Conservation (phyloP, 2,888 invertebrate genomes). For the Catocala fraxini region DNA sequence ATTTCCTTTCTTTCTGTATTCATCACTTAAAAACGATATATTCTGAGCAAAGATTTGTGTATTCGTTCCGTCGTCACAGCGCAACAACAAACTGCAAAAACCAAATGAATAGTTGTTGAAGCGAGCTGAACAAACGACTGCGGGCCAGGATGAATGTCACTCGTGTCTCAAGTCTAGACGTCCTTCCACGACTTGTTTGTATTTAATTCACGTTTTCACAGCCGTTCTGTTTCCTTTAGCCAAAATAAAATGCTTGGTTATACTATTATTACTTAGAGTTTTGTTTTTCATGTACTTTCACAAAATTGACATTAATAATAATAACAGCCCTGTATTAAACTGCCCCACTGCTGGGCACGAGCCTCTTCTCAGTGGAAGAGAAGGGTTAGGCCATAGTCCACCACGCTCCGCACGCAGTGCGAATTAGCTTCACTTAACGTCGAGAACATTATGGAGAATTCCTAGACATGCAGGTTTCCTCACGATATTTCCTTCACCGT, state of each 20-base stretch:
- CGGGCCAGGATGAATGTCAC: constrained; percentile 34
- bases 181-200: constrained; percentile 29
- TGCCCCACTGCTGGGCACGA: too few species aligned
- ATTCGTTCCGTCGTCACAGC: constrained; percentile 41
- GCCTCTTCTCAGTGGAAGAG: too few species aligned
- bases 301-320: too few species aligned
- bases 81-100: constrained; percentile 44
- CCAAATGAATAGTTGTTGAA: constrained; percentile 46
- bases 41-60: constrained; percentile 49
- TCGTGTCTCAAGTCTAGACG: constrained; percentile 20
- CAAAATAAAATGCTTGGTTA: neutral
- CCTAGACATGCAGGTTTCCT: too few species aligned
- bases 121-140: constrained; percentile 26
- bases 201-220: constrained; percentile 35
- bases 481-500: too few species aligned
- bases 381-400: too few species aligned
- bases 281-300: too few species aligned
- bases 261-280: too few species aligned
- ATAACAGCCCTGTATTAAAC: too few species aligned
- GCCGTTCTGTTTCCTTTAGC: neutral
- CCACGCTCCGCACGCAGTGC: too few species aligned
- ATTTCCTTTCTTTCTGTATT: neutral
- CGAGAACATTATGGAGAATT: too few species aligned
- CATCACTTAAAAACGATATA: constrained; percentile 37
- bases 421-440: too few species aligned